Percentiles rank a stretch among this genome's conserved stretches.
Conservation (phyloP, 2,113 vertebrate genomes). For the Eurypyga helias region DNA sequence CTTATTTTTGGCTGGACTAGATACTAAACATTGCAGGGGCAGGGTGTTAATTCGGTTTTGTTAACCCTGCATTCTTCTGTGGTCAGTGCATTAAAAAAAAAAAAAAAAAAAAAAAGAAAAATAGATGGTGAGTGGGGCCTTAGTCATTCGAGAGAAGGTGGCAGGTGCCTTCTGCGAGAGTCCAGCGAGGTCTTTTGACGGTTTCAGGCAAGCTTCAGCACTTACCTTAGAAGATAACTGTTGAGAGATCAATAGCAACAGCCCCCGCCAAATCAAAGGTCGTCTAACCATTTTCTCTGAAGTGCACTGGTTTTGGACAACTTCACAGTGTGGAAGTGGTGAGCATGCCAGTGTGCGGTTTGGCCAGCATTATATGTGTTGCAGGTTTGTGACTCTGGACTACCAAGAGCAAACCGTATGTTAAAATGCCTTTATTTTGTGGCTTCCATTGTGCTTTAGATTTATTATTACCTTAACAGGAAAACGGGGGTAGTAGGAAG, state of each 20-base stretch:
- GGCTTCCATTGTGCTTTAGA: not conserved
- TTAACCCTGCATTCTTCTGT: not conserved
- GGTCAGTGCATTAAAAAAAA: not conserved
- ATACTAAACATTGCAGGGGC: not conserved
- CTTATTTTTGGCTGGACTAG: not conserved
- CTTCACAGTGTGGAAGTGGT: not conserved
- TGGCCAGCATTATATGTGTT: not conserved
- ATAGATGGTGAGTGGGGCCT: fast-evolving
- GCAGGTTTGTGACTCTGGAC: not conserved
- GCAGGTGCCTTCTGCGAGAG: not conserved
- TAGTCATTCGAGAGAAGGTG: not conserved
- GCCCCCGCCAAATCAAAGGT: not conserved
- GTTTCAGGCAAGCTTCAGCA: not conserved
- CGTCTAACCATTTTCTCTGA: not conserved
- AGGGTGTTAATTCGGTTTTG: not conserved
- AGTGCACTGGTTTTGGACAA: not conserved
- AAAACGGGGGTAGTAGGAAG: not conserved
- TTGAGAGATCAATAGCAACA: not conserved
- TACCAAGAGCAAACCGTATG: not conserved
- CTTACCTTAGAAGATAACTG: not conserved
- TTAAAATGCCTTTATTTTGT: not conserved
- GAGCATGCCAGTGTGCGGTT: not conserved
- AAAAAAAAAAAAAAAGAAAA: not conserved
- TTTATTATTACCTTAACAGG: not conserved
- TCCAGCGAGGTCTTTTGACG: not conserved